Evolutionary conservation across 2,888 invertebrate species (phyloP).

Genomic region (Nephrotoma flavescens): DNA sequence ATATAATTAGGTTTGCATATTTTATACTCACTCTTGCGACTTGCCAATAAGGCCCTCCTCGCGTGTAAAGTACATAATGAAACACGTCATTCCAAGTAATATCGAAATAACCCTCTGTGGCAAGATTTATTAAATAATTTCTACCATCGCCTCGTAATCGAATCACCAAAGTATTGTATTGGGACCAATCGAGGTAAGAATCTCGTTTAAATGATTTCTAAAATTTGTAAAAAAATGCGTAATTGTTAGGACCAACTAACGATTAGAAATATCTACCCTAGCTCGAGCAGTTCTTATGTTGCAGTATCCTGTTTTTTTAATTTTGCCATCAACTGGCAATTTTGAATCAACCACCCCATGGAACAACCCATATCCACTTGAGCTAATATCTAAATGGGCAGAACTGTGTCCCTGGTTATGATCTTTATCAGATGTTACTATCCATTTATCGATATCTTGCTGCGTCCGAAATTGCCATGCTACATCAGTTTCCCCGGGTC

Average conservation of each 20-base stretch:
- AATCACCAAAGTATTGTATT: conserved; percentile 60
- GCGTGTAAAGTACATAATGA: conserved; percentile 74
- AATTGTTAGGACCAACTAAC: background rate
- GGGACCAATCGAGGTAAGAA: conserved; percentile 53
- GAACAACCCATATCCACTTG: conserved; percentile 54
- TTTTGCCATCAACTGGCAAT: conserved; percentile 65
- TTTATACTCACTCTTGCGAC: conserved; percentile 49
- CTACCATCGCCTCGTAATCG: conserved; percentile 89
- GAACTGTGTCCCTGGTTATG: conserved; percentile 64
- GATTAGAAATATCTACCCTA: conserved; percentile 32
- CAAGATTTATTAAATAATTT: conserved; percentile 69
- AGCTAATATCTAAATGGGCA: conserved; percentile 48
- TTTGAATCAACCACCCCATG: conserved; percentile 52
- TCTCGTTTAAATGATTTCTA: conserved; percentile 72
- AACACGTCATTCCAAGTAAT: conserved; percentile 81
- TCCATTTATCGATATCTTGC: conserved; percentile 50
- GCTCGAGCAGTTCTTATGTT: conserved; percentile 54
- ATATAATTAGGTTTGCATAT: background rate
- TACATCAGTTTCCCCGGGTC: conserved; percentile 55
- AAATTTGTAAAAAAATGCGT: conserved; percentile 16
- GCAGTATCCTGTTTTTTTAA: conserved; percentile 68
- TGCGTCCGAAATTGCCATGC: conserved; percentile 55
- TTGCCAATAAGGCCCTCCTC: conserved; percentile 99
- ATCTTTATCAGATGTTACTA: conserved; percentile 64
- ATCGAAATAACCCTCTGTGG: conserved; percentile 62